phyloP scores from a whole-genome alignment of 2,888 invertebrate species.

The Griposia aprilina region DNA sequence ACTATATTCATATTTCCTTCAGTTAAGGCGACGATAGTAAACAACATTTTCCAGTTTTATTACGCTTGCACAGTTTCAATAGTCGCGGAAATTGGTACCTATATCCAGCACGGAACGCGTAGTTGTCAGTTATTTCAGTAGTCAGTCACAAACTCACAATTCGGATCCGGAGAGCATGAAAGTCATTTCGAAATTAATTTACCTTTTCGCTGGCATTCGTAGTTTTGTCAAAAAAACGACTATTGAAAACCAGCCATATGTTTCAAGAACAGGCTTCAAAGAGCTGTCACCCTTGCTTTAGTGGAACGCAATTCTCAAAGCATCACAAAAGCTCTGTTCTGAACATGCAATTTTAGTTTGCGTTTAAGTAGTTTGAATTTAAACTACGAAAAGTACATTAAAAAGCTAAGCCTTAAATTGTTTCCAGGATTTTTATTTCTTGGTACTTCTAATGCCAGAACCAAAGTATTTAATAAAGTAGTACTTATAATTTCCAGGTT shows the following conservation, averaged over 20 bases:
- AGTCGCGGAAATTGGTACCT: conserved; percentile 9
- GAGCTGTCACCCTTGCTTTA: conserved; percentile 35
- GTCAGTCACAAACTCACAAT: conserved; percentile 38
- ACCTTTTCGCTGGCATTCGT: conserved; percentile 32
- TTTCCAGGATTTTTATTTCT: conserved; percentile 28
- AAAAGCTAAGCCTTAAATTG: conserved; percentile 12
- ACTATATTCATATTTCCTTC: not conserved
- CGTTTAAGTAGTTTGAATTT: conserved; percentile 20
- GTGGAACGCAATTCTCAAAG: conserved; percentile 40
- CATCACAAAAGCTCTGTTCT: conserved; percentile 15
- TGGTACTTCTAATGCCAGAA: conserved; percentile 9
- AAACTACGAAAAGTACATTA: conserved; percentile 4
- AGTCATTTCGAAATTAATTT: conserved; percentile 35
- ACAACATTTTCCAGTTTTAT: conserved; percentile 7
- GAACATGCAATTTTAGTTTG: conserved; percentile 28
- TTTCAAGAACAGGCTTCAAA: conserved; percentile 20
- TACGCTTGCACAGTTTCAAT: not conserved
- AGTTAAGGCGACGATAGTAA: not conserved
- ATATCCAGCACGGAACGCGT: conserved; percentile 2
- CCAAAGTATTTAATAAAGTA: conserved; percentile 40
- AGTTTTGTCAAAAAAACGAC: conserved; percentile 33
- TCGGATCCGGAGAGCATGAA: conserved; percentile 14
- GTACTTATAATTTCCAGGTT: conserved; percentile 34
- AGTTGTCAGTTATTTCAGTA: conserved; percentile 37
- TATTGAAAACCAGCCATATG: conserved; percentile 26